phyloP scores from a whole-genome alignment of 2,113 vertebrate genomes.

The Lethenteron reissneri region DNA sequence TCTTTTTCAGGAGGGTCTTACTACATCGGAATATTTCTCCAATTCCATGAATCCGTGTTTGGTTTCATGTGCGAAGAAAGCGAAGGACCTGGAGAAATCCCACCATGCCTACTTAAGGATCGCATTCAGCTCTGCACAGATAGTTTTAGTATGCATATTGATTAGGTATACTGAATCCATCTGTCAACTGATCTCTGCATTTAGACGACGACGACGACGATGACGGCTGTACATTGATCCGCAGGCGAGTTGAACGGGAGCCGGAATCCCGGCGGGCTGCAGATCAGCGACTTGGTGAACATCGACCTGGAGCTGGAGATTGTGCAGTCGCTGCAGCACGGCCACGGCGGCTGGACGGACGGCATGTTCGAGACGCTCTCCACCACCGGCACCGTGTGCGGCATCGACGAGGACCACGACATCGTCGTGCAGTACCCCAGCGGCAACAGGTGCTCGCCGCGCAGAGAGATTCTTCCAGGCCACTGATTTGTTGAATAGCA shows the following conservation, averaged over 20 bases:
- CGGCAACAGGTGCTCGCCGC: conserved; percentile 55
- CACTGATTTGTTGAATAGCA: too few relatives aligned
- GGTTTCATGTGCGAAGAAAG: too few relatives aligned
- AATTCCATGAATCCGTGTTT: too few relatives aligned
- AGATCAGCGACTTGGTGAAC: conserved; percentile 91
- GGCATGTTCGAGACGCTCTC: conserved; percentile 99
- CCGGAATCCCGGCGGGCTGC: conserved; percentile 79
- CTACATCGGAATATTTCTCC: too few relatives aligned
- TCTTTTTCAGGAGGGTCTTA: too few relatives aligned
- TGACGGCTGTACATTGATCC: conserved; percentile 8
- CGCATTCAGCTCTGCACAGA: too few relatives aligned
- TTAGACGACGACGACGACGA: too few relatives aligned
- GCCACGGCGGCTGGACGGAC: conserved; percentile 96
- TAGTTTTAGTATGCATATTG: too few relatives aligned
- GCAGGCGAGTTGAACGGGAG: conserved; percentile 94
- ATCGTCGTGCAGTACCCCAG: conserved; percentile 97
- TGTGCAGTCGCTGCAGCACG: conserved; percentile 92
- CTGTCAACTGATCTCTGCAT: too few relatives aligned
- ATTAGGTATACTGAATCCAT: too few relatives aligned
- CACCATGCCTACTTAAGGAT: too few relatives aligned
- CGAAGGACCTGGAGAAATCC: too few relatives aligned
- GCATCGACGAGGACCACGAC: conserved; percentile 95
- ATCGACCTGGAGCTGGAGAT: conserved; percentile 96
- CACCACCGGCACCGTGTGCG: conserved; percentile 90
- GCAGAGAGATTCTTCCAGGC: not conserved